Evolutionary conservation across 2,113 vertebrate genomes (phyloP).

Genomic region (Epinephelus fuscoguttatus): DNA sequence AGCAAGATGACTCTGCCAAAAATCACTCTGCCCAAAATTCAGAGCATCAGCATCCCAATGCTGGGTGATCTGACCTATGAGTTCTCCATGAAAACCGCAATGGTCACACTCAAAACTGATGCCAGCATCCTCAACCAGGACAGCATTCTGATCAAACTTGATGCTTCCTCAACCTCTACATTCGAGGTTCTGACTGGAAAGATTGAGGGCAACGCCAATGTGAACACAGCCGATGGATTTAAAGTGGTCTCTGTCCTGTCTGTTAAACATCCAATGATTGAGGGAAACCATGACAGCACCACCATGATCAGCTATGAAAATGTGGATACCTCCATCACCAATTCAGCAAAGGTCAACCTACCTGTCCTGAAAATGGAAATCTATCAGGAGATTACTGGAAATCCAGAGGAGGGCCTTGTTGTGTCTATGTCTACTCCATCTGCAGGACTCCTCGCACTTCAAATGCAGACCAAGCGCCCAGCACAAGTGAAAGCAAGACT

Average conservation of each 20-base stretch:
- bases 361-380: constrained; percentile 82
- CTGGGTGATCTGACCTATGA: constrained; percentile 92
- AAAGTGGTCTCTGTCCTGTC: constrained; percentile 88
- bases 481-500: constrained; percentile 78
- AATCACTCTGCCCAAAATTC: constrained; percentile 81
- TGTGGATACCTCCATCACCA: constrained; percentile 84
- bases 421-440: constrained; percentile 84
- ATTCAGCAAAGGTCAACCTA: constrained; percentile 79
- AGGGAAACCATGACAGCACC: constrained; percentile 88
- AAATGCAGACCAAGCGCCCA: constrained; percentile 66
- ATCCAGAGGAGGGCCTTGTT: constrained; percentile 72
- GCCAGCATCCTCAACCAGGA: constrained; percentile 89
- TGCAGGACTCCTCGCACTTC: constrained; percentile 84
- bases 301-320: constrained; percentile 83
- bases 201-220: constrained; percentile 86
- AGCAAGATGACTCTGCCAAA: constrained; percentile 86
- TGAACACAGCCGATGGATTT: constrained; percentile 85
- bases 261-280: constrained; percentile 82
- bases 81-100: constrained; percentile 90
- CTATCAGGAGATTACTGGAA: constrained; percentile 88
- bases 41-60: constrained; percentile 86
- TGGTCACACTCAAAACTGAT: constrained; percentile 88
- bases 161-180: constrained; percentile 86
- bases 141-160: constrained; percentile 85
- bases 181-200: constrained; percentile 86